A percentile compares a stretch with the other conserved stretches of the same genome.
These are phyloP conservation scores for Hippopotamyrus pictus DNA, from an alignment of 2,797 vertebrate genomes.

Conservation along the genomic window DNA sequence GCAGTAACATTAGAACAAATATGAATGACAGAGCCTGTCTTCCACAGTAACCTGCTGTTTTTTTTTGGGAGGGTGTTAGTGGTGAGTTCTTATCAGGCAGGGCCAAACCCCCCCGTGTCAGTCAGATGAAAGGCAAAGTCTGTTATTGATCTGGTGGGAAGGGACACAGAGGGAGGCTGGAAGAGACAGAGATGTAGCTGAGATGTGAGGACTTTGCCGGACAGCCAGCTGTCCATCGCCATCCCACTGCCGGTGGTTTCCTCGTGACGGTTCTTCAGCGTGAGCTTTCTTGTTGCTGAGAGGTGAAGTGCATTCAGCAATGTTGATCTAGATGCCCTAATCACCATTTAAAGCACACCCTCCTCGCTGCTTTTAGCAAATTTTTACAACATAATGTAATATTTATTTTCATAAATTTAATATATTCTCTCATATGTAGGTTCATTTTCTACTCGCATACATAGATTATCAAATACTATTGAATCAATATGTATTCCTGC, in stretches of 20 bases:
- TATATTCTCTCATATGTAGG: neutral
- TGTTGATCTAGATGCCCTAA: neutral
- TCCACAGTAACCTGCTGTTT: conserved; percentile 42
- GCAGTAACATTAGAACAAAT: neutral
- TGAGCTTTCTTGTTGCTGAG: neutral
- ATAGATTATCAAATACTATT: neutral
- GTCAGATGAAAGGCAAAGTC: conserved; percentile 74
- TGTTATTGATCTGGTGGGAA: conserved; percentile 57
- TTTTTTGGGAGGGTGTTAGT: conserved; percentile 41
- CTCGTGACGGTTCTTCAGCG: neutral
- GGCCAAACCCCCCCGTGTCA: conserved; percentile 61
- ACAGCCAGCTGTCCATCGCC: conserved; percentile 52
- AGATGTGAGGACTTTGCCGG: conserved; percentile 30
- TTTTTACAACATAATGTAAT: neutral
- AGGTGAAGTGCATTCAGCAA: too few relatives aligned
- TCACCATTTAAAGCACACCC: neutral
- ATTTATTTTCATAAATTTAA: neutral
- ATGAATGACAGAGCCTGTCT: neutral
- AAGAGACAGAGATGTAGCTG: conserved; percentile 7
- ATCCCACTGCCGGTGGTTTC: conserved; percentile 43
- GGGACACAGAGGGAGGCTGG: conserved; percentile 39
- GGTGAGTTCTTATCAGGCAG: conserved; percentile 66
- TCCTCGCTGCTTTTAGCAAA: neutral
- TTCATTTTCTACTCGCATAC: neutral
- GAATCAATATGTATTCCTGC: neutral